phyloP scores from a whole-genome alignment of 2,888 invertebrate genomes.

The Anagyrus pseudococci region DNA sequence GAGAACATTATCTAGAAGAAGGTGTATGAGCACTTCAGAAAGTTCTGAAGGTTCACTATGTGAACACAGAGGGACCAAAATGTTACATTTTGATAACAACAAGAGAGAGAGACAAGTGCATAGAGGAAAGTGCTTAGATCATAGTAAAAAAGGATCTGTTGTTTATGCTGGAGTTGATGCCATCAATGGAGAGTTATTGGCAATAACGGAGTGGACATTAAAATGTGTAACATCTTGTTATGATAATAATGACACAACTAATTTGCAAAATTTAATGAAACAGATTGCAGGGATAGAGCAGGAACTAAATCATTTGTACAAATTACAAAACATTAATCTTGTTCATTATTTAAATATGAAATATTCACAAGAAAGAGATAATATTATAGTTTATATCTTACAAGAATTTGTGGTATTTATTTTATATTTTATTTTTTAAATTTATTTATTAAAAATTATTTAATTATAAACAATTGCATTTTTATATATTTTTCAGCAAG shows the following conservation, averaged over 20 bases:
- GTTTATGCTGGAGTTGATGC: constrained; percentile 80
- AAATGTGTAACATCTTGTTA: constrained; percentile 48
- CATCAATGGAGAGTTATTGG: constrained; percentile 73
- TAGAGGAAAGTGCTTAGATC: constrained; percentile 79
- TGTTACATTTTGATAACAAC: constrained; percentile 65
- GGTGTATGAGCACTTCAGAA: constrained; percentile 66
- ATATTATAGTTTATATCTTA: constrained; percentile 71
- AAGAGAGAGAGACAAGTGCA: constrained; percentile 71
- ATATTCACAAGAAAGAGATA: constrained; percentile 68
- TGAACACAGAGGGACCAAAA: constrained; percentile 66
- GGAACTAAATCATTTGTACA: constrained; percentile 76
- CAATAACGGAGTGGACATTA: constrained; percentile 80
- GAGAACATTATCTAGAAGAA: constrained; percentile 53
- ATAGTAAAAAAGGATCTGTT: constrained; percentile 76
- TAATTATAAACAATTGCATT: constrained; percentile 48
- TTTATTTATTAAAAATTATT: constrained; percentile 41
- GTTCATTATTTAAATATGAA: constrained; percentile 80
- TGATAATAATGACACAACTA: constrained; percentile 37
- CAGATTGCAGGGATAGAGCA: constrained; percentile 77
- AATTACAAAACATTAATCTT: constrained; percentile 75
- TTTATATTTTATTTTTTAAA: constrained; percentile 7
- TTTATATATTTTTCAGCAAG: constrained; percentile 49
- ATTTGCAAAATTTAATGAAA: constrained; percentile 61
- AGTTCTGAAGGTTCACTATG: constrained; percentile 66
- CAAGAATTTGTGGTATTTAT: constrained; percentile 71